These are phyloP conservation scores for Forpus xanthops DNA, from an alignment of 2,797 vertebrate species.

Conservation along the genomic window DNA sequence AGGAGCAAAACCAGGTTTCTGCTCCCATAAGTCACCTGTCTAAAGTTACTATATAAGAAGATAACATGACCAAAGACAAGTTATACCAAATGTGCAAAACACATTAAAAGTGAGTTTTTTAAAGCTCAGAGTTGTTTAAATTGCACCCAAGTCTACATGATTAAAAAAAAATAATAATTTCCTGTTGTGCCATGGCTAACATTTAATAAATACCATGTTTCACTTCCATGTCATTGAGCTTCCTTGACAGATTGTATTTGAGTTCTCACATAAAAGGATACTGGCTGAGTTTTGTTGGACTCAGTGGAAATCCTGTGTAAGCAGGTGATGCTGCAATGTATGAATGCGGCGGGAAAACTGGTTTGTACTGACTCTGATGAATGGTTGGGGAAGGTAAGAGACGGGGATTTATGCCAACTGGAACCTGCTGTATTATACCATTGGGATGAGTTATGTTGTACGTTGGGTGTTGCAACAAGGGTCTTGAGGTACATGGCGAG, in stretches of 20 bases:
- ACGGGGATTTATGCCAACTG: slow-evolving; percentile 93
- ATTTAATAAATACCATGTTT: slow-evolving; percentile 88
- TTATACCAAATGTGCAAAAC: slow-evolving; percentile 99
- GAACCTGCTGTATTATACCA: slow-evolving; percentile 92
- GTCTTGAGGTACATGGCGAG: slow-evolving; percentile 89
- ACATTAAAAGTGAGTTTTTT: slow-evolving; percentile 98
- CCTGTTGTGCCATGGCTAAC: slow-evolving; percentile 96
- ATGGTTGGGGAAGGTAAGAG: slow-evolving; percentile 93
- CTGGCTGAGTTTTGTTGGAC: slow-evolving; percentile 97
- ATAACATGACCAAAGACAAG: slow-evolving; percentile 93
- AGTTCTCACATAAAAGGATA: slow-evolving; percentile 94
- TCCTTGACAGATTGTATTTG: slow-evolving; percentile 56
- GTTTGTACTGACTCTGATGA: slow-evolving; percentile 95
- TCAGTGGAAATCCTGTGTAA: slow-evolving; percentile 93
- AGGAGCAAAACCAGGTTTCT: slow-evolving; percentile 89
- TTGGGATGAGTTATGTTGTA: slow-evolving; percentile 88
- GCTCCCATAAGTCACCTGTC: slow-evolving; percentile 95
- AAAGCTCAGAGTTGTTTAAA: slow-evolving; percentile 98
- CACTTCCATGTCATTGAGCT: slow-evolving; percentile 62
- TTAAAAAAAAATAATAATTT: slow-evolving; percentile 87
- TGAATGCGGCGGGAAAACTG: slow-evolving; percentile 92
- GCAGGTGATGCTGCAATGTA: slow-evolving; percentile 92
- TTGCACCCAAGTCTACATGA: slow-evolving; percentile 95
- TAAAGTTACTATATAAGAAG: slow-evolving; percentile 94
- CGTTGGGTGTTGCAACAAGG: slow-evolving; percentile 86